phyloP scores from a whole-genome alignment of 1,140 invertebrate species.

The Stegodyphus mimosarum region DNA sequence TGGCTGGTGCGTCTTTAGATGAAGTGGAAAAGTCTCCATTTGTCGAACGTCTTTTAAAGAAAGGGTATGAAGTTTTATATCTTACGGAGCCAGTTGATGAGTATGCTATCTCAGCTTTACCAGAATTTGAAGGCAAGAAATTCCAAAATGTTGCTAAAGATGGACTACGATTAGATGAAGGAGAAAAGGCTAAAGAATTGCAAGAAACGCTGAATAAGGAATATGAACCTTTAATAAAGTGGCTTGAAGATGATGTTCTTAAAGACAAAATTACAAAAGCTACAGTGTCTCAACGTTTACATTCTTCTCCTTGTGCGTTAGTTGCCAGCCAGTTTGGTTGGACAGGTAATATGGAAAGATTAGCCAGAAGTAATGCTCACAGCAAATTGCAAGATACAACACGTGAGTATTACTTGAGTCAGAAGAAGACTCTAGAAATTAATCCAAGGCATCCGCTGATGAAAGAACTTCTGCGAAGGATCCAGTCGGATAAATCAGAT shows the following conservation, averaged over 20 bases:
- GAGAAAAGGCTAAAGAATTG: slow-evolving; percentile 83
- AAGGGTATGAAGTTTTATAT: slow-evolving; percentile 97
- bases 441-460: slow-evolving; percentile 97
- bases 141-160: slow-evolving; percentile 99
- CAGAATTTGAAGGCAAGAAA: slow-evolving; percentile 99
- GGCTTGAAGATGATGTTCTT: slow-evolving; percentile 87
- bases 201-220: slow-evolving; percentile 82
- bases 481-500: slow-evolving; percentile 80
- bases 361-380: slow-evolving; percentile 96
- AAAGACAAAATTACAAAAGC: slow-evolving; percentile 88
- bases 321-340: slow-evolving; percentile 97
- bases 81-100: slow-evolving; percentile 98
- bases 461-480: slow-evolving; percentile 86
- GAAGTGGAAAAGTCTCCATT: slow-evolving; percentile 95
- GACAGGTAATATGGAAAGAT: slow-evolving; percentile 99
- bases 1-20: slow-evolving; percentile 87
- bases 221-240: slow-evolving; percentile 92
- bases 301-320: slow-evolving; percentile 93
- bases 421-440: slow-evolving; percentile 98
- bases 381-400: slow-evolving; percentile 95
- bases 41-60: slow-evolving; percentile 91
- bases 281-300: slow-evolving; percentile 88
- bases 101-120: slow-evolving; percentile 94
- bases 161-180: slow-evolving; percentile 83
- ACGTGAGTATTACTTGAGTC: slow-evolving; percentile 88